phyloP scores from a whole-genome alignment of 2,113 vertebrate genomes.

The Elgaria multicarinata region DNA sequence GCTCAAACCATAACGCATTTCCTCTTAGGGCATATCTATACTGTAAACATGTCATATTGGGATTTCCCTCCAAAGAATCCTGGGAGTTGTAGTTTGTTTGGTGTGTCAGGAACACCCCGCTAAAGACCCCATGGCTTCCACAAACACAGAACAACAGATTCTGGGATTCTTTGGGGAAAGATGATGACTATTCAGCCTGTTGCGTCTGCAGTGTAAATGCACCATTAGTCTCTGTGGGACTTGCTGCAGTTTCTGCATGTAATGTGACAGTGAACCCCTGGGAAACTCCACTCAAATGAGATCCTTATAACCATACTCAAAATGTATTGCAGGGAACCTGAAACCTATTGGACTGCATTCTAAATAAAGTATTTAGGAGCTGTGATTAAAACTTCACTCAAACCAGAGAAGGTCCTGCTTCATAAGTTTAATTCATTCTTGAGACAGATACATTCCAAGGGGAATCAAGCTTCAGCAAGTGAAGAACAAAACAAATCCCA shows the following conservation, averaged over 20 bases:
- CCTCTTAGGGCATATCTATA: background rate
- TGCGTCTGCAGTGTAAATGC: background rate
- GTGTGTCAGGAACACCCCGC: background rate
- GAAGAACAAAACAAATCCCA: too few relatives aligned
- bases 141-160: background rate
- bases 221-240: background rate
- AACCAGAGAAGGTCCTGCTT: background rate
- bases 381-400: background rate
- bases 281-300: background rate
- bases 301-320: background rate
- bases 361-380: background rate
- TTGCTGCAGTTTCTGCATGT: background rate
- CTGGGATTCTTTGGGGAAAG: background rate
- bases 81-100: background rate
- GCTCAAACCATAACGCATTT: background rate
- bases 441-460: background rate
- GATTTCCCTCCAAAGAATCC: background rate
- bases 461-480: background rate
- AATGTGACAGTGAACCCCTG: background rate
- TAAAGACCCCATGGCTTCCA: background rate
- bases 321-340: background rate
- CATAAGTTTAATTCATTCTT: background rate
- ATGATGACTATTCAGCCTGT: background rate
- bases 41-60: background rate
- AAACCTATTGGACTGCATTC: background rate